Evolutionary conservation across 2,888 invertebrate genomes (phyloP), one percentile per base, ranked within the genome.

Genomic region (Synergus gifuensis): DNA sequence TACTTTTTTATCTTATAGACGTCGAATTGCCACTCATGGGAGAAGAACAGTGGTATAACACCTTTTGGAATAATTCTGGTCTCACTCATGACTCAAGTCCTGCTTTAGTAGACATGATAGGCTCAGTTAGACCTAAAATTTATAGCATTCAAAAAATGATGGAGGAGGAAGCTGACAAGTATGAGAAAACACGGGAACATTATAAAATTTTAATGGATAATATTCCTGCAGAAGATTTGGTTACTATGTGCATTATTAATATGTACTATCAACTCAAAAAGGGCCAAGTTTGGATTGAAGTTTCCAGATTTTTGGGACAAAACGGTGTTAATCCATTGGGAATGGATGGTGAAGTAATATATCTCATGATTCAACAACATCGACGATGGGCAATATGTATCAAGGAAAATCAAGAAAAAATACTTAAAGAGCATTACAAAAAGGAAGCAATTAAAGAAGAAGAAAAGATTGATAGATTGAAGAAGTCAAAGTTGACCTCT

Each of bases 71-170:
- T 9, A 90, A 90, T 81, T 66, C 85, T 0, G 11, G 28, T 1
- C 46, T 77, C 18, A 84, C 90, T 16, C 78, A 83, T 7, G 83
- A 87, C 8, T 88, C 86, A 18, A 92, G 91, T 82, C 92, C 92
- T 8, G 86, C 92, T 4, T 85, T 92, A 40, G 86, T 89, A 2
- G 93, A 93, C 67, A 88, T 93, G 83, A 84, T 93, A 8, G 91
- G 91, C 4, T 93, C 93, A 63, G 90, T 90, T 44, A 87, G 93
- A 83, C 93, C 93, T 0, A 94, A 93, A 88, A 91, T 94, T 77
- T 93, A 93, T 82, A 90, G 92, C 14, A 89, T 94, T 73, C 80
- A 92, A 14, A 91, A 92, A 83, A 87, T 93, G 9, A 84, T 93
- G 8, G 85, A 87, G 16, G 85, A 88, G 49, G 90, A 92, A 78